phyloP scores from a whole-genome alignment of 2,888 invertebrate species.

The Actias luna region DNA sequence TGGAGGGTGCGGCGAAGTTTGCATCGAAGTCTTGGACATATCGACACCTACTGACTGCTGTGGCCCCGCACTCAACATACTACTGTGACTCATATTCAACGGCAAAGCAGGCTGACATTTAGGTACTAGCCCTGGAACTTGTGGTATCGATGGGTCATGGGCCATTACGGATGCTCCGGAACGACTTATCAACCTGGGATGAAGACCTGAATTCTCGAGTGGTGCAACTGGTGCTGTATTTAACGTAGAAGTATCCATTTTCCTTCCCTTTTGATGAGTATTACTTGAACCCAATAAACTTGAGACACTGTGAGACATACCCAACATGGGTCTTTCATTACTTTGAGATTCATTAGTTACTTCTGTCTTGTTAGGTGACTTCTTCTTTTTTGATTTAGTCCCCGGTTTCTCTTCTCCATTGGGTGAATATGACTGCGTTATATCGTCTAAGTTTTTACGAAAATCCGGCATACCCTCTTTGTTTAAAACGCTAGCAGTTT shows the following conservation, averaged over 20 bases:
- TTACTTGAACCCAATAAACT: slow-evolving; percentile 57
- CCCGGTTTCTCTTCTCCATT: slow-evolving; percentile 59
- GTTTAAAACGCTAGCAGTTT: slow-evolving; percentile 67
- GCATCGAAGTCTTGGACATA: slow-evolving; percentile 35
- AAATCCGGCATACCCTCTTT: slow-evolving; percentile 75
- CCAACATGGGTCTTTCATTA: slow-evolving; percentile 40
- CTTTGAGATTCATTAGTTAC: slow-evolving; percentile 47
- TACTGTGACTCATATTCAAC: slow-evolving; percentile 47
- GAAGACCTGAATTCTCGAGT: slow-evolving; percentile 36
- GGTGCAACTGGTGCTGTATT: slow-evolving; percentile 40
- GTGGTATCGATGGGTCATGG: slow-evolving; percentile 36
- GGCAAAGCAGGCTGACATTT: slow-evolving; percentile 33
- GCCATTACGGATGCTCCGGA: slow-evolving; percentile 30
- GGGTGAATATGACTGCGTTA: slow-evolving; percentile 76
- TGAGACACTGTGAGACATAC: slow-evolving; percentile 73
- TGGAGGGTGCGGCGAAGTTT: slow-evolving; percentile 29
- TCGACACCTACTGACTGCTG: slow-evolving; percentile 39
- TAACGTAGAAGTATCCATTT: slow-evolving; percentile 34
- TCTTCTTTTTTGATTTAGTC: slow-evolving; percentile 68
- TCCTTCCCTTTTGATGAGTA: slow-evolving; percentile 38
- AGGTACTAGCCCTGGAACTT: slow-evolving; percentile 29
- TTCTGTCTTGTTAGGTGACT: slow-evolving; percentile 63
- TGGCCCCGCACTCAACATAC: slow-evolving; percentile 47
- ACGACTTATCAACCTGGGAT: slow-evolving; percentile 27
- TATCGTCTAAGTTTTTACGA: slow-evolving; percentile 73